A percentile compares a stretch with the other conserved stretches of the same genome.
Conservation (phyloP, 2,113 vertebrate species). For the Pygathrix nemaeus region DNA sequence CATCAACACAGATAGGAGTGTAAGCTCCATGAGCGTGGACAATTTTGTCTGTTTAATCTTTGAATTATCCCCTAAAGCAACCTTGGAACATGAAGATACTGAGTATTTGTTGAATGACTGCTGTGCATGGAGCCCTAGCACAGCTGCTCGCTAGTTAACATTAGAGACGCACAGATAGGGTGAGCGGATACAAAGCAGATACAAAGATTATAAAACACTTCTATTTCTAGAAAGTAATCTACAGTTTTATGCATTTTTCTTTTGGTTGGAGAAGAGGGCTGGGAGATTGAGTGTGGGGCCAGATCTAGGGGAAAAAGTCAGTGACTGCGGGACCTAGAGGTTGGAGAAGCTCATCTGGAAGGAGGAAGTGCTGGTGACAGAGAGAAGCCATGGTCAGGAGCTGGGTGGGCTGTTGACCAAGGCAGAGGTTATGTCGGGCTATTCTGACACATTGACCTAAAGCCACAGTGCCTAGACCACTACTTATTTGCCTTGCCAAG, state of each 20-base stretch:
- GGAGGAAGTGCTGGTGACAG: not conserved
- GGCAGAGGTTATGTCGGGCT: not conserved
- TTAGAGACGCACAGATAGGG: not conserved
- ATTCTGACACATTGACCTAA: not conserved
- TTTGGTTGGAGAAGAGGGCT: not conserved
- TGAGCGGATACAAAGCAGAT: not conserved
- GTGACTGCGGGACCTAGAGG: not conserved
- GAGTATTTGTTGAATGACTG: not conserved
- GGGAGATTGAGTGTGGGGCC: not conserved
- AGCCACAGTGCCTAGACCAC: not conserved
- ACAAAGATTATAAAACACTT: not conserved
- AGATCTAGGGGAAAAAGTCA: not conserved
- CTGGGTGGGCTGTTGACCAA: not conserved
- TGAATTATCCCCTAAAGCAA: not conserved
- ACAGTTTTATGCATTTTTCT: not conserved
- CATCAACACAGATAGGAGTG: not conserved
- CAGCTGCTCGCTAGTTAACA: not conserved
- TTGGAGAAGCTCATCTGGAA: not conserved
- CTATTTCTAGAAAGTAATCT: not conserved
- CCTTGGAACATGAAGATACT: too few relatives aligned
- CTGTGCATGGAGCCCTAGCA: fast-evolving
- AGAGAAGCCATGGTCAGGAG: not conserved
- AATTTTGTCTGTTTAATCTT: not conserved
- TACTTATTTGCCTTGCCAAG: not conserved
- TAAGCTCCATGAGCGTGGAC: not conserved